Conservation (phyloP, 2,797 vertebrate genomes). For the Coregonus suidteri region DNA sequence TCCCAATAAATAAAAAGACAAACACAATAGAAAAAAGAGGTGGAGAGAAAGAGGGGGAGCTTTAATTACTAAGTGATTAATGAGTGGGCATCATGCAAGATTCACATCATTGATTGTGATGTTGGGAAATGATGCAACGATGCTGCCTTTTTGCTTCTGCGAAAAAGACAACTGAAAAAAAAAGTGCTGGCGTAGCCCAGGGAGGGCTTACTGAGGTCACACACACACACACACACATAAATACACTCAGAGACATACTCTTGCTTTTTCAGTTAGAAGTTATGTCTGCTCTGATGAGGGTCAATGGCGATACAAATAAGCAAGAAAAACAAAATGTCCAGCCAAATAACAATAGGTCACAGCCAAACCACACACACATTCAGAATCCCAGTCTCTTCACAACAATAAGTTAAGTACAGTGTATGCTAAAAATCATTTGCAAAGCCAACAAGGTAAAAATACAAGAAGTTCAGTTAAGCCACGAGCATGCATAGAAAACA, state of each 20-base stretch:
- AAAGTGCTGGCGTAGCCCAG: conserved; percentile 42
- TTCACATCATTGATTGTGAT: conserved; percentile 73
- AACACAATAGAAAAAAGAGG: conserved; percentile 53
- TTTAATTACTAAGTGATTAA: conserved; percentile 81
- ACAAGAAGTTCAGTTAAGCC: background rate
- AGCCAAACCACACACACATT: background rate
- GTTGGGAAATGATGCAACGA: conserved; percentile 58
- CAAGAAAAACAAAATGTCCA: background rate
- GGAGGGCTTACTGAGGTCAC: conserved; percentile 57
- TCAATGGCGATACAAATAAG: background rate
- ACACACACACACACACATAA: background rate
- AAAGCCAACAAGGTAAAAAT: background rate
- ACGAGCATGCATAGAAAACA: background rate
- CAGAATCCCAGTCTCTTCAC: too few species aligned
- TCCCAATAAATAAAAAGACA: conserved; percentile 68
- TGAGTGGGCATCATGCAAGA: conserved; percentile 67
- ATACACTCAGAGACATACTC: background rate
- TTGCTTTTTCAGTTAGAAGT: background rate
- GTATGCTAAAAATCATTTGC: too few species aligned
- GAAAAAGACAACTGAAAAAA: conserved; percentile 15
- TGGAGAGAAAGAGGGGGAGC: conserved; percentile 27
- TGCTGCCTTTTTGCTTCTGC: background rate
- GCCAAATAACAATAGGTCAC: background rate
- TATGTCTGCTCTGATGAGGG: background rate
- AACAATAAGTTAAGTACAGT: too few species aligned